Conservation (phyloP, 2,797 vertebrate species). For the Triplophysa yarkandensis region DNA sequence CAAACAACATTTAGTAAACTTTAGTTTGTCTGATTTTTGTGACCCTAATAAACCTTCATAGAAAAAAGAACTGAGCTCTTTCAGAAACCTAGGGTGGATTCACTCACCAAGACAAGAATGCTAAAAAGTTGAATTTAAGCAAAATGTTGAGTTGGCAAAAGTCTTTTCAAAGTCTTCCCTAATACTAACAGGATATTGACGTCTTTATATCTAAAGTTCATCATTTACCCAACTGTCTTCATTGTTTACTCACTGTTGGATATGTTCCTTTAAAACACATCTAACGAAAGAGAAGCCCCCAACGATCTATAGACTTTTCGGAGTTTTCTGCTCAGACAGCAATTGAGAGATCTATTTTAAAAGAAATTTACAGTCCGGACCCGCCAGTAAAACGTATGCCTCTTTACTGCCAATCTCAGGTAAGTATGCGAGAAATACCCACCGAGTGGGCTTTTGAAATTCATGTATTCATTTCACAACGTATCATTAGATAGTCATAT, state of each 20-base stretch:
- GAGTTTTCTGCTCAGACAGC: background rate
- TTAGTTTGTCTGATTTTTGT: background rate
- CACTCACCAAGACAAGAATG: background rate
- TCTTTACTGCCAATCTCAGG: background rate
- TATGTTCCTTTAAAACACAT: too few relatives aligned
- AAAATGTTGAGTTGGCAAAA: background rate
- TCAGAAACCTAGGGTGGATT: background rate
- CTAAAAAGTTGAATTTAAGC: background rate
- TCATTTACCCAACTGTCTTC: too few relatives aligned
- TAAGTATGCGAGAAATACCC: background rate
- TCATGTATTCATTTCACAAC: constrained; percentile 1
- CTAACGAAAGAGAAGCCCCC: too few relatives aligned
- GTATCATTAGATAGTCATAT: constrained; percentile 4
- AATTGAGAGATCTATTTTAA: background rate
- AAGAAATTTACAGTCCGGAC: background rate
- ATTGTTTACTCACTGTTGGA: too few relatives aligned
- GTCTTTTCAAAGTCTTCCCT: background rate
- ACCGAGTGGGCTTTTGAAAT: background rate
- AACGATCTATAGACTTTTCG: background rate
- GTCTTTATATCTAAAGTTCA: background rate
- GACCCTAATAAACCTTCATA: background rate
- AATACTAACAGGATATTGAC: background rate
- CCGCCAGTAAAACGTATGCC: background rate
- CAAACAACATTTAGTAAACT: background rate
- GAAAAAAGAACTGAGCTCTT: background rate